These are phyloP conservation scores for Thymallus thymallus DNA, from an alignment of 2,113 vertebrate genomes.

Conservation along the genomic window DNA sequence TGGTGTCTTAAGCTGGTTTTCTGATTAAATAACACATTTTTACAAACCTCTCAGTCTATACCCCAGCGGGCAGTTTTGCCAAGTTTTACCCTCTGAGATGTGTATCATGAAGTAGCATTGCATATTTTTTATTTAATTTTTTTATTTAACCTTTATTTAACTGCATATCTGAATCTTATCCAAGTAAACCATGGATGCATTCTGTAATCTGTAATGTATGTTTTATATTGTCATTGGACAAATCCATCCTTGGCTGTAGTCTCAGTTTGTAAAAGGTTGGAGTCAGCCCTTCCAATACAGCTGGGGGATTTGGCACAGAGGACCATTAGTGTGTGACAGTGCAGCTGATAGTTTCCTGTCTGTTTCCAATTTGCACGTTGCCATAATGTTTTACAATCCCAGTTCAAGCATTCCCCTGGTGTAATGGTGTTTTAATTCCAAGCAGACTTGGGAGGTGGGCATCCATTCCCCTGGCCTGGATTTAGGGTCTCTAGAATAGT, in stretches of 20 bases:
- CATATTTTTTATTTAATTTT: no score
- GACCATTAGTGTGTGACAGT: constrained; percentile 26
- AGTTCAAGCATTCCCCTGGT: constrained; percentile 45
- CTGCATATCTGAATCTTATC: no score
- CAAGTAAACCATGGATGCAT: background rate
- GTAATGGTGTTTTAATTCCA: constrained; percentile 37
- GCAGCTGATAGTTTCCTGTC: constrained; percentile 53
- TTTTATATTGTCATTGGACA: constrained; percentile 18
- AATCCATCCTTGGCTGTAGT: constrained; percentile 19
- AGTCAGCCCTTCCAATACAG: constrained; percentile 36
- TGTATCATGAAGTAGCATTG: no score
- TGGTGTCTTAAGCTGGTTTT: no score
- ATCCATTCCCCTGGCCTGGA: constrained; percentile 3
- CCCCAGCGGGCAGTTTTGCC: no score
- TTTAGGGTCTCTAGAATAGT: background rate
- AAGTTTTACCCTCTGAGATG: no score
- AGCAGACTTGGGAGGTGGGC: constrained; percentile 35
- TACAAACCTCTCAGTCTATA: no score
- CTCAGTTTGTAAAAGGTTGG: constrained; percentile 29
- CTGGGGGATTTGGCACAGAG: constrained; percentile 33
- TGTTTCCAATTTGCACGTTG: constrained; percentile 65
- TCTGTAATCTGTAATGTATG: background rate
- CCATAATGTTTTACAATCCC: constrained; percentile 58
- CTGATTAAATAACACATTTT: no score
- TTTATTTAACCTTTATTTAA: no score